A percentile compares a stretch with the other conserved stretches of the same genome.
These are phyloP conservation scores for Drosophila prosaltans DNA, from an alignment of 1,140 invertebrate genomes.

Conservation along the genomic window DNA sequence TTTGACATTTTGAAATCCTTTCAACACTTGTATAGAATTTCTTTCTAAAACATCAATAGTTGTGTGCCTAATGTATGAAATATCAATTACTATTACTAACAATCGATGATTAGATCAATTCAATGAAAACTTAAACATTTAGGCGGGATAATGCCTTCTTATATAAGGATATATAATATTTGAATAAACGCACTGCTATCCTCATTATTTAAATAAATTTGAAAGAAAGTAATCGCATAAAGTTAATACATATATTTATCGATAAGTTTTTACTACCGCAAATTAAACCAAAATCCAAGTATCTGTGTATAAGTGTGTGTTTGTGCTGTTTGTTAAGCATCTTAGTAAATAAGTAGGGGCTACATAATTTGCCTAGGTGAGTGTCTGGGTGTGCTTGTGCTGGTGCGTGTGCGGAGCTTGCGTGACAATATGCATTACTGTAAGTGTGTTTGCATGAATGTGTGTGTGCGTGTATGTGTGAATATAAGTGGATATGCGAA, in stretches of 20 bases:
- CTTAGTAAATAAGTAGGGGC: constrained; percentile 14
- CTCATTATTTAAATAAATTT: too few relatives aligned
- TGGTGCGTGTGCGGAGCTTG: constrained; percentile 13
- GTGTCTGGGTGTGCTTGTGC: constrained; percentile 23
- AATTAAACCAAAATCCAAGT: background rate
- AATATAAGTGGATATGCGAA: background rate
- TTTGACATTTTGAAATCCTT: background rate
- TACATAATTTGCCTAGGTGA: constrained; percentile 9
- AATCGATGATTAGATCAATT: too few relatives aligned
- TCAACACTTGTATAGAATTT: too few relatives aligned
- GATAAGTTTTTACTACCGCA: background rate
- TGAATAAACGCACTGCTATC: too few relatives aligned
- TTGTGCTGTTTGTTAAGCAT: background rate
- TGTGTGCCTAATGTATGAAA: too few relatives aligned
- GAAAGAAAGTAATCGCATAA: too few relatives aligned
- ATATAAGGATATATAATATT: too few relatives aligned
- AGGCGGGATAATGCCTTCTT: too few relatives aligned
- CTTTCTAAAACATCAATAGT: too few relatives aligned
- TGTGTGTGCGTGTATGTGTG: constrained; percentile 12
- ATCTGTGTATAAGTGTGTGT: background rate
- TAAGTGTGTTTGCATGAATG: constrained; percentile 20
- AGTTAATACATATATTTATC: background rate
- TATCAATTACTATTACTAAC: too few relatives aligned
- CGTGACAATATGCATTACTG: constrained; percentile 10
- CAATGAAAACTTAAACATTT: too few relatives aligned